Base-by-base conservation (phyloP, 2,797 vertebrate species). In the Diglossa cyanea region DNA sequence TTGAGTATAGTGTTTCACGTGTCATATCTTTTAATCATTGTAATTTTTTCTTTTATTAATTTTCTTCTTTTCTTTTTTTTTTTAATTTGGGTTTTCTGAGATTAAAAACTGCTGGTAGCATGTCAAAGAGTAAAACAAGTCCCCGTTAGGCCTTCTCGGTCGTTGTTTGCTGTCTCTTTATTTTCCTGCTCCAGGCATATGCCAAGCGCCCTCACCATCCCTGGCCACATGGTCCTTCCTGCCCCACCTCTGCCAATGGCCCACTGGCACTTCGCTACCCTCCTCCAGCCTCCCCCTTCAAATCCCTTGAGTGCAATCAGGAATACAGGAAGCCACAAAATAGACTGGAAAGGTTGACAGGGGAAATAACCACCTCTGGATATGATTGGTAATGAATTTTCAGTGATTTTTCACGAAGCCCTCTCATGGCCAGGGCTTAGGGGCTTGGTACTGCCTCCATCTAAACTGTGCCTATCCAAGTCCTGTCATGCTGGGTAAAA, bases 21-120 rank as follows among this genome's bases (percentile, higher is more conserved):
- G 82, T 75, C 73, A 6, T 62, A 35, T 47, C 26, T 91, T 92
- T 85, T 89, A 66, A 60, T 91, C 62, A 83, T 77, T 94, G 57
- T 93, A 94, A 90, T 77, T 39, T 60, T 87, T 30, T 39, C 55
- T 51, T 84, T 66, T 58, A 30, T 39, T 75, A 26, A 55, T 51
- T 58, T 47, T 62, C 28, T 71, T 76, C 0, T 18, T 28, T 48
- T 40, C 17, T 42, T 45, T 39, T 35, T 55, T 55, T 40, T 57
- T 95, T 79, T 0, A 7, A 71, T 73, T 93, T 93, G 86, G 68
- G 23, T 96, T 95, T 94, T 65, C 65, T 92, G 55, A 94, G 78
- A 61, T 91, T 95, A 76, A 96, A 93, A 93, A 62, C 86, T 94
- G 61, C 83, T 96, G 89, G 78, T 94, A 94, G 91, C 66, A 81